phyloP scores from a whole-genome alignment of 2,113 vertebrate species.

The human (Homo sapiens) region DNA sequence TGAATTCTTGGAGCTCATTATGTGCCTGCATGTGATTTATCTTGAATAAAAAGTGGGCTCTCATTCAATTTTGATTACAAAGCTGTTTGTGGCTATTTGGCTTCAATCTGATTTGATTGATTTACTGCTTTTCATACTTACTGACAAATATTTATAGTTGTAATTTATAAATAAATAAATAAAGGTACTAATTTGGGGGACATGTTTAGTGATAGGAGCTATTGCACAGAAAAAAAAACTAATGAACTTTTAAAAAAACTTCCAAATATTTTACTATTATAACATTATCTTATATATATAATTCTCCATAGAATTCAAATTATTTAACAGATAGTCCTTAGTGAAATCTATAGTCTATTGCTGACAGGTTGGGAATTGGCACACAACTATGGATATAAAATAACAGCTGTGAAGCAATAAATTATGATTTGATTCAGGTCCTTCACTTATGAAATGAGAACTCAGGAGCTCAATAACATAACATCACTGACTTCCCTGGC shows the following conservation, averaged over 20 bases:
- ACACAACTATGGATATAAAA: not conserved
- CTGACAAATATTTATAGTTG: conserved; percentile 51
- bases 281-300: not conserved
- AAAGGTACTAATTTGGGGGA: not conserved
- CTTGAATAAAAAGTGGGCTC: conserved; percentile 13
- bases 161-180: conserved; percentile 31
- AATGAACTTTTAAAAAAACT: not conserved
- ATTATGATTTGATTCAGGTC: not conserved
- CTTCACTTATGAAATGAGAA: not conserved
- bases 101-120: conserved; percentile 54
- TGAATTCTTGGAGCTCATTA: conserved; percentile 41
- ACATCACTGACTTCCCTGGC: not conserved
- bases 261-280: not conserved
- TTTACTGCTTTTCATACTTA: conserved; percentile 45
- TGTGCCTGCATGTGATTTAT: conserved; percentile 47
- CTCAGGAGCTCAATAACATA: not conserved
- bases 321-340: not conserved
- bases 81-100: conserved; percentile 51
- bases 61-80: conserved; percentile 67
- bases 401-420: not conserved
- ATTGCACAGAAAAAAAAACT: not conserved
- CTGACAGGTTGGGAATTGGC: not conserved
- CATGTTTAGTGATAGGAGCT: not conserved
- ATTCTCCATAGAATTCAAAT: not conserved
- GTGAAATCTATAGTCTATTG: not conserved